phyloP scores from a whole-genome alignment of 2,888 invertebrate species.

The Xanthorhoe designata region DNA sequence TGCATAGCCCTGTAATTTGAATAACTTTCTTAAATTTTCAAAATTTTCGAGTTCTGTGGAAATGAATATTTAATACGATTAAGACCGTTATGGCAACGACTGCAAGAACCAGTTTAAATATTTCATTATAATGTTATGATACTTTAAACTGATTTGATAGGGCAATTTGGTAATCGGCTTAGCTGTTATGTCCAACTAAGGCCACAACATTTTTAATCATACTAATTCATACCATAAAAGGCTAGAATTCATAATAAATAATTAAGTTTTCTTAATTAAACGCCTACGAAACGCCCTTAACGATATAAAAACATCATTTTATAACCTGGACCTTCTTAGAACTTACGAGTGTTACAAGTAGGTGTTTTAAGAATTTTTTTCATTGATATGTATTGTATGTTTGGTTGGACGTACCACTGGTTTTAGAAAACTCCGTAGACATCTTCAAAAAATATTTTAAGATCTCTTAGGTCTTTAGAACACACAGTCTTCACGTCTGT shows the following conservation, averaged over 20 bases:
- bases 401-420: too few species aligned
- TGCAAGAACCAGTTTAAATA: constrained; percentile 55
- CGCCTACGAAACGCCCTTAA: neutral
- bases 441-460: too few species aligned
- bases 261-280: neutral
- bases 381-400: too few species aligned
- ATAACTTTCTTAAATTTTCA: constrained; percentile 41
- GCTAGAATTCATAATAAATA: neutral
- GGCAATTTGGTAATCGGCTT: constrained; percentile 32
- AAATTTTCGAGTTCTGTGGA: constrained; percentile 48
- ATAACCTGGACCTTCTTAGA: too few species aligned
- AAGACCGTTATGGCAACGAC: constrained; percentile 52
- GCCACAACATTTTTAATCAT: constrained; percentile 21
- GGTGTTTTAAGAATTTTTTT: too few species aligned
- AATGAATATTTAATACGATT: constrained; percentile 55
- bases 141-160: constrained; percentile 35
- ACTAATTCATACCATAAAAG: neutral
- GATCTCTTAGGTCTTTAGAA: too few species aligned
- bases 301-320: neutral
- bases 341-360: too few species aligned
- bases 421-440: too few species aligned
- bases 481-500: too few species aligned
- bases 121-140: constrained; percentile 43
- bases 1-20: constrained; percentile 1
- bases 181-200: constrained; percentile 12